phyloP scores from a whole-genome alignment of 2,113 vertebrate genomes.

The Corythoichthys intestinalis region DNA sequence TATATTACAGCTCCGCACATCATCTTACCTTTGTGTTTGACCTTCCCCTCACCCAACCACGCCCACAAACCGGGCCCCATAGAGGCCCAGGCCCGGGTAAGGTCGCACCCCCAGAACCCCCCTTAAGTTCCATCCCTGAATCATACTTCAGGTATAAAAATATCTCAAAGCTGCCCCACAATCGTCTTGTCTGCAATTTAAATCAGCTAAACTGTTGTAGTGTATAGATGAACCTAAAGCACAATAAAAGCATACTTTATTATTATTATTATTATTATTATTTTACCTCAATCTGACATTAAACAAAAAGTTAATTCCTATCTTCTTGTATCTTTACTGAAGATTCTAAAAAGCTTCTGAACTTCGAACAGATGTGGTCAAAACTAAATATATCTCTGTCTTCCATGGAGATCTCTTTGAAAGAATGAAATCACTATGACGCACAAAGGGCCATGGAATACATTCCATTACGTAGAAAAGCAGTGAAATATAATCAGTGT shows the following conservation, averaged over 20 bases:
- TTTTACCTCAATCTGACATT: not conserved
- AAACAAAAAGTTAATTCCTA: not conserved
- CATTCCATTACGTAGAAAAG: conserved; percentile 68
- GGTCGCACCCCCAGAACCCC: no score
- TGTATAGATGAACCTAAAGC: not conserved
- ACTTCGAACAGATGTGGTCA: conserved; percentile 1
- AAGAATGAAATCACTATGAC: conserved; percentile 50
- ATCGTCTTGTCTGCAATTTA: no score
- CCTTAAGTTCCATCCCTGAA: no score
- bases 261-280: not conserved
- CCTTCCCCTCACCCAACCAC: no score
- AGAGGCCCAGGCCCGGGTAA: no score
- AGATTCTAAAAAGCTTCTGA: not conserved
- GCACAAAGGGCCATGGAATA: conserved; percentile 45
- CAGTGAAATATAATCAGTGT: conserved; percentile 61
- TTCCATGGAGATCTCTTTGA: conserved; percentile 21
- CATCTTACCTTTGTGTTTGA: no score
- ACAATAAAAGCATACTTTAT: no score
- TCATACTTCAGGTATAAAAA: no score
- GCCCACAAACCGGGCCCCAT: no score
- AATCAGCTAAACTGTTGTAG: conserved; percentile 1
- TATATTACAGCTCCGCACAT: no score
- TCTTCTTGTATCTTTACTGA: not conserved
- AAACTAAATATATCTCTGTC: conserved; percentile 15
- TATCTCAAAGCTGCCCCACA: no score